Evolutionary conservation across 2,888 invertebrate genomes (phyloP), one percentile per base, ranked within the genome.

Genomic region (Hirtodrosophila cameraria): DNA sequence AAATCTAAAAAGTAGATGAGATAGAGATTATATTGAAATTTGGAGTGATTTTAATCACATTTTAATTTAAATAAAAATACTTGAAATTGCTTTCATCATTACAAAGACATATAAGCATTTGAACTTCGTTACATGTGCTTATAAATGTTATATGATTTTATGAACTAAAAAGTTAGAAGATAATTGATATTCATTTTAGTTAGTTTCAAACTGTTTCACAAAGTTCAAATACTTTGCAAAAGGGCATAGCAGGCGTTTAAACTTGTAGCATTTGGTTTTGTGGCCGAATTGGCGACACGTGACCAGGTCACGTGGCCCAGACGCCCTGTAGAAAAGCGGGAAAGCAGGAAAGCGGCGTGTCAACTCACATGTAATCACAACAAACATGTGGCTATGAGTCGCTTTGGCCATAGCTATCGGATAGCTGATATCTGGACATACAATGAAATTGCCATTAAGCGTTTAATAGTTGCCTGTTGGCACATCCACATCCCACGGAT

Each of bases 361-460:
- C 83, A 87, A 88, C 77, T 79, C 64, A 63, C 78, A 76, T 80
- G 77, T 87, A 87, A 87, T 87, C 85, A 78, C 71, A 78, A 61
- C 71, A 65, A 77, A 80, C 69, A 74, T 79, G 72, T 80, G 77
- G 70, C 58, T 61, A 64, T 60, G 57, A 53, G 53, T 59, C 63
- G 59, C 42, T 33, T 1, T 12, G 52, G 59, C 54, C 58, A 78
- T 81, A 63, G 71, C 54, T 60, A 78, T 81, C 65, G 71, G 66
- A 52, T 63, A 73, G 62, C 71, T 59, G 80, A 80, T 79, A 76
- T 75, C 62, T 55, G 71, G 50, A 23, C 65, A 66, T 70, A 59
- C 73, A 77, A 84, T 88, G 74, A 88, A 88, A 88, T 88, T 73
- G 76, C 85, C 87, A 88, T 89, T 87, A 87, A 80, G 79, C 81